Evolutionary conservation across 53 echinoderm and acorn worm genomes (phyloP), one percentile per base, ranked within the genome.

Genomic region (Echinometra lucunter): DNA sequence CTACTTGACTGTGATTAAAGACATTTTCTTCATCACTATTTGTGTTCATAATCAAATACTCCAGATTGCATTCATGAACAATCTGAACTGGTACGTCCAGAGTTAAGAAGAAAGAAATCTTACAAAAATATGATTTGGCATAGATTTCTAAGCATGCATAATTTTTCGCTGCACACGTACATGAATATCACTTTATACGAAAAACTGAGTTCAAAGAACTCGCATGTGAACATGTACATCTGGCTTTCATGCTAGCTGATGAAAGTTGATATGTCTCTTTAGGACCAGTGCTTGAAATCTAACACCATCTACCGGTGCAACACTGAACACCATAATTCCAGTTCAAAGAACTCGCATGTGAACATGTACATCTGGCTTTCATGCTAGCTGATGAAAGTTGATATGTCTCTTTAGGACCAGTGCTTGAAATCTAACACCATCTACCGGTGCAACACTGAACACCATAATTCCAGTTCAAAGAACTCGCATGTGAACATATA

Each of bases 101-200:
- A 67, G n/a, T n/a, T n/a, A n/a, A n/a, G n/a, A n/a, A n/a, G n/a
- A 67, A 28, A 67, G 28, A 28, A 67, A 67, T 67, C 67, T 30
- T 67, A 67, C 67, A 67, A 30, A 67, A 67, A 67, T 67, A 67
- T 67, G 67, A 67, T 67, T 67, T 67, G 32, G 60, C 60, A 60
- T 60, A 60, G 60, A 67, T 67, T 30, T 67, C 13, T 28, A 13
- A 30, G 8, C 67, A 67, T 30, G 32, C 67, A 67, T 67, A 12
- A 67, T 67, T 67, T 32, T 8, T 18, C 8, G 53, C 18, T 28
- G 32, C 7, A 67, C 67, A 67, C 13, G 60, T 60, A 67, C 67
- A 67, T 32, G 60, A 21, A 18, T 18, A 67, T 67, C 28, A 67
- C 67, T 67, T 67, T 28, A 67, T 9, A 67, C 6, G 8, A 67